These are phyloP conservation scores for Noctua janthe DNA, from an alignment of 2,888 invertebrate genomes.

Conservation along the genomic window DNA sequence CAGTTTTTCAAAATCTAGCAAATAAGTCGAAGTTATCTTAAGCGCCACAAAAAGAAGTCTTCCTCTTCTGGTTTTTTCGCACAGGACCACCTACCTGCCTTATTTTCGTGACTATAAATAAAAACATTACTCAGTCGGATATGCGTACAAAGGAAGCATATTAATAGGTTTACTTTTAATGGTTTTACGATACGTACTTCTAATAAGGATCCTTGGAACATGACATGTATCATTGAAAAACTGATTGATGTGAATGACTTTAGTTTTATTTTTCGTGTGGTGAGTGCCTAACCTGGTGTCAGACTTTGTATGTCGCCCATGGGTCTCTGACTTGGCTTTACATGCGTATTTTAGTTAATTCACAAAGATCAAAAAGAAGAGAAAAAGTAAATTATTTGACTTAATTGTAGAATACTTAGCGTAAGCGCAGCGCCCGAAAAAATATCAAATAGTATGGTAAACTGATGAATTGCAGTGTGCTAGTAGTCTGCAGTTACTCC, in stretches of 20 bases:
- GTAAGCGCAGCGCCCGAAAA: not conserved
- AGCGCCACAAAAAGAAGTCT: not conserved
- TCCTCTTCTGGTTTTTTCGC: not conserved
- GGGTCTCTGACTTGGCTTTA: too few species aligned
- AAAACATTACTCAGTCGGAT: not conserved
- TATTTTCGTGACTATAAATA: constrained; percentile 1
- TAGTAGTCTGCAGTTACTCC: not conserved
- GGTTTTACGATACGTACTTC: not conserved
- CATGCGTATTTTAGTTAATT: not conserved
- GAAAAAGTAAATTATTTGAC: too few species aligned
- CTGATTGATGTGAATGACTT: not conserved
- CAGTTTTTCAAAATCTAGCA: not conserved
- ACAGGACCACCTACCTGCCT: not conserved
- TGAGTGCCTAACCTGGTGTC: too few species aligned
- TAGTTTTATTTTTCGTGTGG: too few species aligned
- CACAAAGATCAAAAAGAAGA: not conserved
- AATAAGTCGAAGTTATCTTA: not conserved
- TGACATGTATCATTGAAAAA: not conserved
- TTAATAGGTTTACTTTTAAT: not conserved
- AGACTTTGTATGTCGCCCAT: too few species aligned
- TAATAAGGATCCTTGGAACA: not conserved
- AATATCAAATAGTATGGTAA: not conserved
- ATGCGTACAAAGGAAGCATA: constrained; percentile 20
- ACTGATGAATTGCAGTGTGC: not conserved
- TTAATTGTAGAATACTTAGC: too few species aligned